These are phyloP conservation scores for Sturnus vulgaris DNA, from an alignment of 2,113 vertebrate genomes.

Conservation along the genomic window DNA sequence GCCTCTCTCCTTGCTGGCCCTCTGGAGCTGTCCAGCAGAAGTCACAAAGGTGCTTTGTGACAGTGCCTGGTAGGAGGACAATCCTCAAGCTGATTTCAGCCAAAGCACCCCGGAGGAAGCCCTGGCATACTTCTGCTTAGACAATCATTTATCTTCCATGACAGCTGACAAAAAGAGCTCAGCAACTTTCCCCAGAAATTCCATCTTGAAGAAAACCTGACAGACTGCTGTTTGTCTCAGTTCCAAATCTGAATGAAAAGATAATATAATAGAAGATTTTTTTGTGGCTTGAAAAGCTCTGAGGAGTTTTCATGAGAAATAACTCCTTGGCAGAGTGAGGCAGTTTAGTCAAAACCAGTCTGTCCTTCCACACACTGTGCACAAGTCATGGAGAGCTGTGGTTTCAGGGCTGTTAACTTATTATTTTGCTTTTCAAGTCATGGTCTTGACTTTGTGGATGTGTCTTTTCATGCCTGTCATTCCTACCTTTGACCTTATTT, in stretches of 20 bases:
- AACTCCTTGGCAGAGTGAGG: not conserved
- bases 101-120: not conserved
- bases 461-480: not conserved
- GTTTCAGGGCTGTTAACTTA: not conserved
- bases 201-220: not conserved
- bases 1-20: not conserved
- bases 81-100: not conserved
- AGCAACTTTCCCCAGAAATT: not conserved
- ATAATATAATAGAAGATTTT: not conserved
- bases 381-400: not conserved
- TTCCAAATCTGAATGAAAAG: conserved; percentile 11
- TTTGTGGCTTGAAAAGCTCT: not conserved
- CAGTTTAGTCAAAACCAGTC: not conserved
- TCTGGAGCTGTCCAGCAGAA: conserved; percentile 33
- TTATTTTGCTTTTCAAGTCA: not conserved
- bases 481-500: not conserved
- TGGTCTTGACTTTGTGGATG: not conserved
- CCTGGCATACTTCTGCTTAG: not conserved
- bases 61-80: not conserved
- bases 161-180: not conserved
- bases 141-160: not conserved
- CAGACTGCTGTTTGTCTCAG: not conserved
- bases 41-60: not conserved
- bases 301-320: not conserved
- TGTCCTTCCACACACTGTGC: not conserved